Base-by-base conservation (phyloP, 2,797 vertebrate species). In the Acanthiza pusilla region DNA sequence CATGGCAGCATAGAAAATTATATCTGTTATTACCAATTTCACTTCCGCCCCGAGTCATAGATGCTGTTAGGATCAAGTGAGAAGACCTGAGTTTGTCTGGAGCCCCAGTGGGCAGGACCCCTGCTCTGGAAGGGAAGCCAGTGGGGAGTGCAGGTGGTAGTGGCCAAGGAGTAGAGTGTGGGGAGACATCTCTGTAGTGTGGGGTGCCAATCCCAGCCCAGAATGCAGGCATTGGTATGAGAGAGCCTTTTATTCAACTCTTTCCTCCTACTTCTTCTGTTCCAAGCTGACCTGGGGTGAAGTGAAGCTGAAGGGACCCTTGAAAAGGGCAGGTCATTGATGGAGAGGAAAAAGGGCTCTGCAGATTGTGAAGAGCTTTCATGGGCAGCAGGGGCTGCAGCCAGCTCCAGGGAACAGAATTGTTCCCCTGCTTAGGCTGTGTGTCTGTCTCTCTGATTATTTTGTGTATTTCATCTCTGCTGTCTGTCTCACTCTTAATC, bases 401-500 rank as follows among this genome's bases (percentile, higher is more conserved):
- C 53, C 0, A 2, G 82, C 88, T 95, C 88, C 32, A 55, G 94
- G 94, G 91, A 93, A 85, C 55, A 78, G 80, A 88, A 53, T 32
- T 83, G 63, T 91, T 75, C 62, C 89, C 67, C 26, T 83, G 62
- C 81, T 93, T 43, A 11, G 92, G 68, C 74, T 30, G 43, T 75
- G 73, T 81, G 82, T 96, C 93, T 92, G 88, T 93, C 71, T 95
- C 76, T 86, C 94, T 90, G 94, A 95, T 96, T 95, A 95, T 94
- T 96, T 88, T 86, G 74, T 95, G 91, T 89, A 76, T 93, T 96
- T 96, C 86, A 94, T 96, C 94, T 93, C 83, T 81, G 71, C 92
- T 96, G 85, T 91, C 96, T 95, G 70, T 94, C 93, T 93, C 50
- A 16, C 88, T 93, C 93, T 96, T 95, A 95, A 95, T 97, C 96